Evolutionary conservation across 2,113 vertebrate species (phyloP), one percentile per base, ranked within the genome.

Genomic region (Syngnathoides biaculeatus): DNA sequence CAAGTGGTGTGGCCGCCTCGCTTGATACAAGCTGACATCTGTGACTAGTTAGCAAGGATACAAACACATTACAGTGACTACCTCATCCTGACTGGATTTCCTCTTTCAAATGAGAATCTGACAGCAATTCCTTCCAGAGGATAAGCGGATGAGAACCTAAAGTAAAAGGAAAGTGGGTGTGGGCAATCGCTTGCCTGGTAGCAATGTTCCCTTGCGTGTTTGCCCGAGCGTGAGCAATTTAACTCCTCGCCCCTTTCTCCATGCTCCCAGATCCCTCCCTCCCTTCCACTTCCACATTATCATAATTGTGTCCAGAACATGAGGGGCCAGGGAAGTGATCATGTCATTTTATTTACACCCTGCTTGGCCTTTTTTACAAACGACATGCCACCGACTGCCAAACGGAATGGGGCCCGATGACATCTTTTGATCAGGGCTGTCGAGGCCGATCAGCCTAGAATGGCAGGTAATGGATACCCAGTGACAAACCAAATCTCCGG

Each of bases 321-420:
- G 96, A 97, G 96, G 92, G 94, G 94, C 95, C 92, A 90, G 94
- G 94, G 95, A 98, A 99, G 96, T 97, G 98, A 98, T 98, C 95
- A 97, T 98, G 96, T 98, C 96, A 96, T 98, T 96, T 98, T 98
- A 98, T 98, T 99, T 98, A 98, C 95, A 98, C 96, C 95, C 91
- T 91, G 95, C 94, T 95, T 95, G 86, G 90, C 94, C 94, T 94
- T 94, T 94, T 94, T 96, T 96, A 95, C 95, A 94, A 95, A 94
- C 95, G 92, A 92, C 93, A 93, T 94, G 92, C 93, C 94, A 95
- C 94, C 94, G 92, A 94, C 95, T 98, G 96, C 96, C 96, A 95
- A 95, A 94, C 92, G 87, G 92, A 95, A 84, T 83, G 93, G 94
- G 94, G 94, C 95, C 94, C 94, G 92, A 93, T 94, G 96, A 98